Conservation (phyloP, 2,113 vertebrate species). For the Dromiciops gliroides region DNA sequence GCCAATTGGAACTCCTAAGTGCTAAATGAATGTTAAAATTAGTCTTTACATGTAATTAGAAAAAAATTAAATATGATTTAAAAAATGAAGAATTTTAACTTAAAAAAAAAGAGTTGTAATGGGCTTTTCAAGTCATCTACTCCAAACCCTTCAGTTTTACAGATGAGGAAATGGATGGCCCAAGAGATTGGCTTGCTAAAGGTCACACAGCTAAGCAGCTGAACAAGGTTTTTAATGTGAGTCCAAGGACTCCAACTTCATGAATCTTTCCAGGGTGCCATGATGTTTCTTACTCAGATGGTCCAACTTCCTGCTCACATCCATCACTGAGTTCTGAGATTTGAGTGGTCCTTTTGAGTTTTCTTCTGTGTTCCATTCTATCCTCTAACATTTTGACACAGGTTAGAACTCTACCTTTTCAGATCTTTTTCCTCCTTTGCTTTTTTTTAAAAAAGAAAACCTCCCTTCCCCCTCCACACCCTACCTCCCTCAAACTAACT, state of each 20-base stretch:
- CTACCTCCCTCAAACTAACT: not conserved
- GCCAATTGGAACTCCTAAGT: not conserved
- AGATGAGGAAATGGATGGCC: not conserved
- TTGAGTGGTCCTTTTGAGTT: not conserved
- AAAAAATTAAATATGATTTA: not conserved
- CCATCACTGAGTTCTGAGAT: no score
- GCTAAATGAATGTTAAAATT: not conserved
- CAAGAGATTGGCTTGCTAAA: not conserved
- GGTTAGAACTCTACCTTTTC: not conserved
- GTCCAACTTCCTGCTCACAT: not conserved
- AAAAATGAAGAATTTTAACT: not conserved
- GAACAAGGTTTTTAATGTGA: not conserved
- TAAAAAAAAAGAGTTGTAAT: not conserved
- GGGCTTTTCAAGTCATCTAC: not conserved
- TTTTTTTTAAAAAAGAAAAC: not conserved
- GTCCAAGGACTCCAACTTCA: not conserved
- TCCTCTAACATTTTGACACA: not conserved
- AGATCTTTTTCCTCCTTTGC: not conserved
- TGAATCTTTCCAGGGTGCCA: not conserved
- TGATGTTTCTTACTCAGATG: not conserved
- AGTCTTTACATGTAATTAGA: not conserved
- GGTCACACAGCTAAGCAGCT: not conserved
- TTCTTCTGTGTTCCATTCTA: not conserved
- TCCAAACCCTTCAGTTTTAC: not conserved
- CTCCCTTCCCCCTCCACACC: no score